Evolutionary conservation across 2,797 vertebrate species (phyloP).

Genomic region (Balearica regulorum): DNA sequence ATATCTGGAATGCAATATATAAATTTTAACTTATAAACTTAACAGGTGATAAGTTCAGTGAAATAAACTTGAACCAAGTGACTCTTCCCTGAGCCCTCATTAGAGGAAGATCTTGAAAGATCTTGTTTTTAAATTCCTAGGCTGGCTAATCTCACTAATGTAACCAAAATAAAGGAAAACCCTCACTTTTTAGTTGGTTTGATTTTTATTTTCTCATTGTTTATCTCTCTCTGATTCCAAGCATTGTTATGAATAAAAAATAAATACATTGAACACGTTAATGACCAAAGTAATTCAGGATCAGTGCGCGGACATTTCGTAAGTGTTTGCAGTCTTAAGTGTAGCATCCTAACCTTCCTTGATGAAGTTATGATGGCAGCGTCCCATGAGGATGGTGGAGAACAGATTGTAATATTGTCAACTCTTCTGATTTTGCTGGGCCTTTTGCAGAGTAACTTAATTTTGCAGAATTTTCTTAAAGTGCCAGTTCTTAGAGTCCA

Average conservation of each 20-base stretch:
- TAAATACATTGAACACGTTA: neutral
- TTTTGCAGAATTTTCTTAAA: neutral
- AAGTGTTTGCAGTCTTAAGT: neutral
- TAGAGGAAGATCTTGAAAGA: neutral
- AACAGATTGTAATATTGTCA: conserved; percentile 33
- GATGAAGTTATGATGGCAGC: neutral
- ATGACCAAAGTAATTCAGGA: neutral
- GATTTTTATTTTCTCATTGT: neutral
- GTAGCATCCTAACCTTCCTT: neutral
- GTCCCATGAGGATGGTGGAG: conserved; percentile 17
- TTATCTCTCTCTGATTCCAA: neutral
- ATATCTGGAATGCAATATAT: neutral
- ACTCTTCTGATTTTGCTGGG: conserved; percentile 1
- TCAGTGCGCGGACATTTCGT: neutral
- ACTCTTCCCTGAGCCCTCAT: neutral
- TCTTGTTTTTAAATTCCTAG: neutral
- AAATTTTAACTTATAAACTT: neutral
- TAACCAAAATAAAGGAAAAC: neutral
- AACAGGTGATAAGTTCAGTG: neutral
- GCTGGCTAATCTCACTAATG: neutral
- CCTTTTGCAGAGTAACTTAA: conserved; percentile 14
- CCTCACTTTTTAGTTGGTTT: neutral
- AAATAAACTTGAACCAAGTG: neutral
- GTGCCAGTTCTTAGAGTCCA: conserved; percentile 10
- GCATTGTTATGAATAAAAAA: neutral